Conservation (phyloP, 1,140 invertebrate genomes). For the Zaprionus vittiger region DNA sequence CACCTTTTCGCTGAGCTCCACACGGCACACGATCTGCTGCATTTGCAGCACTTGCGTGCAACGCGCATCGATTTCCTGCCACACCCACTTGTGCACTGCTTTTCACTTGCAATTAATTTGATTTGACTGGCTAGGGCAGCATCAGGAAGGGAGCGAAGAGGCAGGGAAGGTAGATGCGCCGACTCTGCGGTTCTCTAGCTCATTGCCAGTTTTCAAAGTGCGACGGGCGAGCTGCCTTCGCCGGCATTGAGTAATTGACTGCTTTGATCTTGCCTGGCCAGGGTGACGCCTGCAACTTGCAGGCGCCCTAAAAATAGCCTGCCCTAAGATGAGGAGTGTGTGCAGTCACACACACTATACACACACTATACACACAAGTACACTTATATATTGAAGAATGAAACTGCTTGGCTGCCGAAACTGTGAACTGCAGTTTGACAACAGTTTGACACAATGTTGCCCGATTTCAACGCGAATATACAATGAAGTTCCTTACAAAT, state of each 20-base stretch:
- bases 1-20: slow-evolving; percentile 42
- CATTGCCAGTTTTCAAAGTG: slow-evolving; percentile 77
- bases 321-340: slow-evolving; percentile 13
- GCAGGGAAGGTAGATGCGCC: not conserved
- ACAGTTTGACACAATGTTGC: not conserved
- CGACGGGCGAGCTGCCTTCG: slow-evolving; percentile 34
- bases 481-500: not conserved
- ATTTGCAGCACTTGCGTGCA: slow-evolving; percentile 18
- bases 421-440: not conserved
- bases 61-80: slow-evolving; percentile 69
- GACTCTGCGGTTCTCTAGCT: slow-evolving; percentile 72
- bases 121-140: slow-evolving; percentile 42
- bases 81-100: slow-evolving; percentile 48
- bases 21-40: slow-evolving; percentile 24
- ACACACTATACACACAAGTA: not conserved
- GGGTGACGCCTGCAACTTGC: slow-evolving; percentile 36
- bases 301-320: slow-evolving; percentile 63
- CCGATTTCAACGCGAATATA: not conserved
- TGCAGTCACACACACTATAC: not conserved
- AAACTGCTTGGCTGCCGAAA: not conserved
- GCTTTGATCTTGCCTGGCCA: slow-evolving; percentile 67
- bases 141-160: not conserved
- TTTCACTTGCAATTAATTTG: slow-evolving; percentile 71
- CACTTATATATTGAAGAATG: not conserved
- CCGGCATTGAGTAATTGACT: slow-evolving; percentile 77